These are phyloP conservation scores for Macrobrachium nipponense DNA, from an alignment of 1,140 invertebrate species.

Conservation along the genomic window DNA sequence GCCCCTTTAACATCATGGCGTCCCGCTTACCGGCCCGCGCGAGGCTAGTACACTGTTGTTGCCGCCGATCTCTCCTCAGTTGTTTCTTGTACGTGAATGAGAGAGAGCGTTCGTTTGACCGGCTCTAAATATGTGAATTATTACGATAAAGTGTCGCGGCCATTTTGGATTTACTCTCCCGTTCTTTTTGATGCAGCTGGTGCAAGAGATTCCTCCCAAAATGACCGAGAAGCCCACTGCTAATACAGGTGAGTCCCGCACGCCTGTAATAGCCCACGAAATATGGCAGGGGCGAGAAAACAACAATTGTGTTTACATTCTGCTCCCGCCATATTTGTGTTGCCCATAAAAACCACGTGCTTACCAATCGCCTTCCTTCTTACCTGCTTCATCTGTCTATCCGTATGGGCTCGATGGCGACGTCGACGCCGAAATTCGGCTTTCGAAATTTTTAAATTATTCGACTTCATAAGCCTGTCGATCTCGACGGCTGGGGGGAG, in stretches of 20 bases:
- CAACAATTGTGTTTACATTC: constrained; percentile 43
- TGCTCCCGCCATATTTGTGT: neutral
- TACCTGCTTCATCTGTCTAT: too few species aligned
- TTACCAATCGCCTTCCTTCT: neutral
- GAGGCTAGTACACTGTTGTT: constrained; percentile 60
- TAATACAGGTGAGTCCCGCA: constrained; percentile 3
- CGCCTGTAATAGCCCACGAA: neutral
- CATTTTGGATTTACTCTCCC: too few species aligned
- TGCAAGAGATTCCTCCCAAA: constrained; percentile 43
- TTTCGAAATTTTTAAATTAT: too few species aligned
- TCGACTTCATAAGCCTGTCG: constrained; percentile 7
- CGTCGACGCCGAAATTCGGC: too few species aligned
- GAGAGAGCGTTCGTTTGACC: constrained; percentile 15
- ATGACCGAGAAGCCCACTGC: constrained; percentile 36
- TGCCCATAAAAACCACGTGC: constrained; percentile 30
- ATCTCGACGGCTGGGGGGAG: constrained; percentile 2
- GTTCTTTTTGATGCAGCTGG: constrained; percentile 34
- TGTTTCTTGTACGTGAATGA: constrained; percentile 45
- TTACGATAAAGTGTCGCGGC: neutral
- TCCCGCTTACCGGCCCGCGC: constrained; percentile 49
- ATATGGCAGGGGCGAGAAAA: neutral
- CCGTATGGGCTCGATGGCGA: too few species aligned
- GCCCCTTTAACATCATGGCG: constrained; percentile 60
- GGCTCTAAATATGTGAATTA: constrained; percentile 44
- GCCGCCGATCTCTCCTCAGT: constrained; percentile 49